phyloP scores from a whole-genome alignment of 2,888 invertebrate species.

The Cantharis rustica region DNA sequence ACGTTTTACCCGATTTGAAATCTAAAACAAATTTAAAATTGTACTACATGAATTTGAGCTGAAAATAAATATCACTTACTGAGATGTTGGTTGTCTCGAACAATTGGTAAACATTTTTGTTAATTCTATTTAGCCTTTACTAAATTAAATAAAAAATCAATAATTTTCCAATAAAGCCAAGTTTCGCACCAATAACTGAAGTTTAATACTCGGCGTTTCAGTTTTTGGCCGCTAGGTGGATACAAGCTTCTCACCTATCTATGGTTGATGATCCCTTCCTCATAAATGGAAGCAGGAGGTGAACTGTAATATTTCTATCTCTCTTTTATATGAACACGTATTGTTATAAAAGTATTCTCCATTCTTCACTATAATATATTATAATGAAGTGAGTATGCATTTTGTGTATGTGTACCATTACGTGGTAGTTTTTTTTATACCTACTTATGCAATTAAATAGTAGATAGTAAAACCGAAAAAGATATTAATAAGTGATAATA shows the following conservation, averaged over 20 bases:
- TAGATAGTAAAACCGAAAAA: not conserved
- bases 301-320: not conserved
- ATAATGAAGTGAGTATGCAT: not conserved
- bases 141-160: too few relatives aligned
- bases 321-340: not conserved
- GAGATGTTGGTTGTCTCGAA: slow-evolving; percentile 11
- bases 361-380: not conserved
- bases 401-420: not conserved
- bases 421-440: not conserved
- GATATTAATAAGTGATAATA: not conserved
- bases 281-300: not conserved
- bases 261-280: not conserved
- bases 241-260: too few relatives aligned
- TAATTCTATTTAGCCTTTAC: not conserved
- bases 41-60: not conserved
- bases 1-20: slow-evolving; percentile 59
- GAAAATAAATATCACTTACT: slow-evolving; percentile 5
- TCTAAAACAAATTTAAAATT: slow-evolving; percentile 1
- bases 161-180: too few relatives aligned
- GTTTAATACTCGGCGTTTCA: too few relatives aligned
- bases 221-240: too few relatives aligned
- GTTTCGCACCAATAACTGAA: too few relatives aligned
- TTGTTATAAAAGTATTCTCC: not conserved
- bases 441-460: not conserved
- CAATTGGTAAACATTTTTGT: slow-evolving; percentile 24